Evolutionary conservation across 2,113 vertebrate species (phyloP), one percentile per base, ranked within the genome.

Genomic region (Salvelinus sp.): DNA sequence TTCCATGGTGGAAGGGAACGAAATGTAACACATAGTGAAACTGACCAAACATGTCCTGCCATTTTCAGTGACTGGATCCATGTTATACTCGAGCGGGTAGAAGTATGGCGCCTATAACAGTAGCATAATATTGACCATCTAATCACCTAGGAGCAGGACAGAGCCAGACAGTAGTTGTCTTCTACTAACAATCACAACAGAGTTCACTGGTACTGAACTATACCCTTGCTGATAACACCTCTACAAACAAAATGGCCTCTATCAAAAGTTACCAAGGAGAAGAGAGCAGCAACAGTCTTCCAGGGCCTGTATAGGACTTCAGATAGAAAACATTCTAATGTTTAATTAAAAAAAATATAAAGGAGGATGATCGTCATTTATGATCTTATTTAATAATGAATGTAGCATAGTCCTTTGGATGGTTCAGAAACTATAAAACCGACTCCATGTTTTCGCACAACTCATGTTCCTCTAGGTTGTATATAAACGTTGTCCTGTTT

Each of bases 361-460:
- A 76, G 74, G 62, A 50, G 58, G 70, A 68, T 72, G 77, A 76
- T 74, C 47, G 77, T 87, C 80, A 66, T 83, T 67, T 54, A 72
- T 76, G 69, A 80, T 72, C 38, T 44, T 38, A 1, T 38, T 44
- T 44, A 86, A 82, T 44, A 50, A n/a, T 50, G 16, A 65, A 76
- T 58, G 75, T 20, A 83, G 78, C 69, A 62, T 44, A 28, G 76
- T 87, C 79, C 48, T 69, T 58, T 65, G 63, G 57, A 33, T 25
- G 4, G 6, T 1, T 48, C 65, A 60, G 44, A 6, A 88, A 90
- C 93, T 98, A 99, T 94, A 99, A 96, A 95, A 99, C 98, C 0
- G 98, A 99, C 82, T 99, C 98, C 96, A 99, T 98, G 81, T 98
- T 99, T 88, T 99, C 98, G 87, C 97, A 99, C 92, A 95, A 94